phyloP scores from a whole-genome alignment of 2,113 vertebrate species.

The Motacilla alba region DNA sequence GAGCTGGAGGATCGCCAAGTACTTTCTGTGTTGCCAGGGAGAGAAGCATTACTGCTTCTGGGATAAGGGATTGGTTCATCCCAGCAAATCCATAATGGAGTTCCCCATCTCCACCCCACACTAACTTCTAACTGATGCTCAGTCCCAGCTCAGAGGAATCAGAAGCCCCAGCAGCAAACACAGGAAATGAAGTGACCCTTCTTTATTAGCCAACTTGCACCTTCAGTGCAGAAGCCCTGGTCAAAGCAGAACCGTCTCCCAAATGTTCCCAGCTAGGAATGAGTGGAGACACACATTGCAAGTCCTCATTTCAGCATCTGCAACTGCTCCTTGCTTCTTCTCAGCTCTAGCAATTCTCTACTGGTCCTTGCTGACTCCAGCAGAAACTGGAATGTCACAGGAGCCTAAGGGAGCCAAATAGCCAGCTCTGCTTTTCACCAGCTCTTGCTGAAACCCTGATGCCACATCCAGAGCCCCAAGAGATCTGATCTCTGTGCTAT shows the following conservation, averaged over 20 bases:
- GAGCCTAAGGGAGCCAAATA: not conserved
- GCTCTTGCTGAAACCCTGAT: not conserved
- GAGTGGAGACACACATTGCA: not conserved
- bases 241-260: not conserved
- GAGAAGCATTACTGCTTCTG: not conserved
- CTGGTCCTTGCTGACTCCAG: not conserved
- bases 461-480: not conserved
- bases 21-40: not conserved
- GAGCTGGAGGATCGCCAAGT: not conserved
- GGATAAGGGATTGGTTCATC: not conserved
- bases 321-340: not conserved
- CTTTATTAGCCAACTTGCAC: not conserved
- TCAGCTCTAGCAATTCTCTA: not conserved
- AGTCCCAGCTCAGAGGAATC: not conserved
- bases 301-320: not conserved
- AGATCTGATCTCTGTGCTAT: not conserved
- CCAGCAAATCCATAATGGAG: not conserved
- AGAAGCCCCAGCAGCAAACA: not conserved
- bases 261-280: not conserved
- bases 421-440: not conserved
- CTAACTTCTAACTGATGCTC: not conserved
- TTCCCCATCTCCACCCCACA: not conserved
- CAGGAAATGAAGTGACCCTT: not conserved
- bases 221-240: not conserved
- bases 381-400: not conserved